Base-by-base conservation (phyloP, 64 coral and sea anemone species). In the Hydrozoanthus tunicans region DNA sequence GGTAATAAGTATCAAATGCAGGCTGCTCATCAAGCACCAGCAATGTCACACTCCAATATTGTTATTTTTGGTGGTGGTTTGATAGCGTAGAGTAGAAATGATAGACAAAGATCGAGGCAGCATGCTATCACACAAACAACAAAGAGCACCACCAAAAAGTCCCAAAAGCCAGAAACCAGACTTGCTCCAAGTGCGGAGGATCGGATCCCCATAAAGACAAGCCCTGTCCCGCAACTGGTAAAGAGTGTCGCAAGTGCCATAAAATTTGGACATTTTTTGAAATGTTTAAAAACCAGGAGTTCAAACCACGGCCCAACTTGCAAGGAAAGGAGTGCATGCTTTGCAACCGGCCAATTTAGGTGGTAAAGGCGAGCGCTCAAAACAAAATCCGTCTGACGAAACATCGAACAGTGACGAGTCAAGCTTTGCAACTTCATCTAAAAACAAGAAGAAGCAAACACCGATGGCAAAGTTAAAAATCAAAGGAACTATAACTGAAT, bases 171-270 rank as follows among this genome's bases (percentile, higher is more conserved):
- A 77, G 51, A 77, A 90, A 9, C 10, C 7, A 71, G 11, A 15
- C 64, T 58, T 91, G 90, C 65, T 79, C 58, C 68, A 80, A 80
- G 7, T 91, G 90, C 53, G 61, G 90, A 55, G 90, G 90, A 81
- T 57, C 6, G 51, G 69, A 91, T 81, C 77, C 79, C 23, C 90
- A 81, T 73, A 56, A 54, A 70, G 6, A 91, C 11, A 81, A 60
- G 79, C 89, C 73, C 4, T 91, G 88, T 90, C 54, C 71, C 56
- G 71, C 88, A 10, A 64, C 73, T 26, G 73, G 58, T 43, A 79
- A 78, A 60, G 88, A 90, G 73, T 90, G 88, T 90, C 88, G 74
- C 26, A 77, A 77, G 54, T 90, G 73, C 73, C 73, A 79, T 57
- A 58, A 24, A 53, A 90, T 59, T 77, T 74, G 74, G 56, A 58